phyloP scores from a whole-genome alignment of 64 coral and sea anemone genomes.

The Trachythela sp. region DNA sequence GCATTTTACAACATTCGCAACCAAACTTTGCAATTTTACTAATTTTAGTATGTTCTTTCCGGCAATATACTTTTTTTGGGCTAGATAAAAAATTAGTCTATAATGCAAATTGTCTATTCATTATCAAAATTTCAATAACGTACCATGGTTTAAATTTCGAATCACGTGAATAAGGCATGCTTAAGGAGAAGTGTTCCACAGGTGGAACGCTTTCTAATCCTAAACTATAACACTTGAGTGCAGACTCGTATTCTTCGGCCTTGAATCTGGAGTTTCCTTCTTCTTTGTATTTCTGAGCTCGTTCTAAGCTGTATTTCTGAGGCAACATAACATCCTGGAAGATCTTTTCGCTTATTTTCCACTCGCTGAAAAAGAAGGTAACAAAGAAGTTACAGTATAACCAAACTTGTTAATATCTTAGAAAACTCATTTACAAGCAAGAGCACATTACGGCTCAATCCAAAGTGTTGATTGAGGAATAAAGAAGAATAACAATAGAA shows the following conservation, averaged over 20 bases:
- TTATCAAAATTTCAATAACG: background rate
- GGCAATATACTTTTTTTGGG: too few relatives aligned
- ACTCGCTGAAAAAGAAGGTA: background rate
- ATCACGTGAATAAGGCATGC: background rate
- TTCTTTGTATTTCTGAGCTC: conserved; percentile 17
- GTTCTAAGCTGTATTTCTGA: background rate
- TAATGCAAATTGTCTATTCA: too few relatives aligned
- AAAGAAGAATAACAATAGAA: too few relatives aligned
- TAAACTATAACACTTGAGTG: background rate
- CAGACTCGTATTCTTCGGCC: background rate
- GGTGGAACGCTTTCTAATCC: background rate
- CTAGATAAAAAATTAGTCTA: too few relatives aligned
- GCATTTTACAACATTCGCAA: too few relatives aligned
- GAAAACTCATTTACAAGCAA: background rate
- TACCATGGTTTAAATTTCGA: background rate
- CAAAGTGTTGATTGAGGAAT: too few relatives aligned
- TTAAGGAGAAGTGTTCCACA: background rate
- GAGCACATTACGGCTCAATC: too few relatives aligned
- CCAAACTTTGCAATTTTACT: too few relatives aligned
- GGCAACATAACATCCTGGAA: background rate
- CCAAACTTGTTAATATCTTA: too few relatives aligned
- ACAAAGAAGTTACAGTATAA: background rate
- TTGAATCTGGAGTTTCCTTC: background rate
- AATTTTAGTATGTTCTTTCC: too few relatives aligned
- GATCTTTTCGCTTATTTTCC: background rate